These are phyloP conservation scores for Frankliniella fusca DNA, from an alignment of 2,888 invertebrate genomes.

Conservation along the genomic window DNA sequence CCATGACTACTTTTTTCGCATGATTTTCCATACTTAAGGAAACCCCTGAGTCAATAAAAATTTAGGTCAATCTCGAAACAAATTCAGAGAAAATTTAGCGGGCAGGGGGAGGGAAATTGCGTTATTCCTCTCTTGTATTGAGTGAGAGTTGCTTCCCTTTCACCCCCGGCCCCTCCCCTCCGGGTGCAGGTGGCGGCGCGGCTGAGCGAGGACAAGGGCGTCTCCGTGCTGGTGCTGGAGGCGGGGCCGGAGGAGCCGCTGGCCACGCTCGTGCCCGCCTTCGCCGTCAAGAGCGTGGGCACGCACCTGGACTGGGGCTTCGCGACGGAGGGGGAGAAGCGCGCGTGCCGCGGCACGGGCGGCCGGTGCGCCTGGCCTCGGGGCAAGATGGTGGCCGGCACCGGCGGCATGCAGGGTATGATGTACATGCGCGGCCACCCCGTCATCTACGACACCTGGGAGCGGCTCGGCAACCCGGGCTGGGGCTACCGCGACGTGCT, in stretches of 20 bases:
- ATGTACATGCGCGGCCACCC: slow-evolving; percentile 58
- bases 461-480: slow-evolving; percentile 52
- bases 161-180: slow-evolving; percentile 28
- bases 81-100: neutral
- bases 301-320: slow-evolving; percentile 52
- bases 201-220: slow-evolving; percentile 49
- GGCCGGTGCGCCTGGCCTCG: slow-evolving; percentile 52
- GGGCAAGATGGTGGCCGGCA: slow-evolving; percentile 46
- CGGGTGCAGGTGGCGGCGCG: slow-evolving; percentile 49
- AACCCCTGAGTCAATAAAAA: too few species aligned
- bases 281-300: slow-evolving; percentile 45
- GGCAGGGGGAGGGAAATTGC: too few species aligned
- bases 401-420: slow-evolving; percentile 49
- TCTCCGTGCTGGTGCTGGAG: slow-evolving; percentile 48
- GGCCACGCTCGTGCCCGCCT: slow-evolving; percentile 47
- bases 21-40: too few species aligned
- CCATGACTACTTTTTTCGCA: too few species aligned
- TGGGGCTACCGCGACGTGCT: slow-evolving; percentile 51
- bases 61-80: too few species aligned
- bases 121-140: too few species aligned
- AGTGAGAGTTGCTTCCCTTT: neutral
- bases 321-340: slow-evolving; percentile 50
- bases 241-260: slow-evolving; percentile 51
- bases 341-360: slow-evolving; percentile 42
- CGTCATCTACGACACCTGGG: slow-evolving; percentile 68